Conservation (phyloP, 1,140 invertebrate genomes). For the Neoseiulus cucumeris region DNA sequence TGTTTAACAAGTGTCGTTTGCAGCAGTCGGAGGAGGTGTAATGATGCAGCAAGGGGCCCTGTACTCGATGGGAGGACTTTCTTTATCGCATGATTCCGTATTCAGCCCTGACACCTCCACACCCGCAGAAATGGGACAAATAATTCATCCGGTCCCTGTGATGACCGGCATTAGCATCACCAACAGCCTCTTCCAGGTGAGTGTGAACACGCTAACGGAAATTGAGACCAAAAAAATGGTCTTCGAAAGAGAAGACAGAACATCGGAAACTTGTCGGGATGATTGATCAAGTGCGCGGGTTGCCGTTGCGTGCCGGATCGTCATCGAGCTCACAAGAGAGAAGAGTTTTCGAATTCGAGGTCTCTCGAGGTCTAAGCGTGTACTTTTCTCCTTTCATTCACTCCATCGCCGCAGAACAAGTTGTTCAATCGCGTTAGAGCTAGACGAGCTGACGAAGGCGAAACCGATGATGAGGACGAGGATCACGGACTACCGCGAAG, state of each 20-base stretch:
- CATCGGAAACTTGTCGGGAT: too few species aligned
- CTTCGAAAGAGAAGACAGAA: too few species aligned
- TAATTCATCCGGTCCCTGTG: constrained; percentile 7
- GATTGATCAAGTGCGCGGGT: too few species aligned
- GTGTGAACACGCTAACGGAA: too few species aligned
- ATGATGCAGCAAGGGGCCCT: neutral
- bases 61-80: constrained; percentile 8
- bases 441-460: constrained; percentile 8
- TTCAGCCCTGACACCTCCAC: constrained; percentile 9
- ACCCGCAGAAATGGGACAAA: constrained; percentile 8
- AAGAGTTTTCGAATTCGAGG: neutral
- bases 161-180: constrained; percentile 11
- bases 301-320: too few species aligned
- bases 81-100: constrained; percentile 4
- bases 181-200: constrained; percentile 11
- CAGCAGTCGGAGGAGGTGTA: neutral
- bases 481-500: neutral
- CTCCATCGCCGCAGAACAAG: neutral
- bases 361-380: neutral
- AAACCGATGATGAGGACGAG: constrained; percentile 5
- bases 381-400: neutral
- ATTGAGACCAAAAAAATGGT: too few species aligned
- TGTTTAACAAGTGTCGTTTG: too few species aligned
- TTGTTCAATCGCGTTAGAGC: constrained; percentile 12
- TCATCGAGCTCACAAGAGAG: too few species aligned